Evolutionary conservation across 2,888 invertebrate species (phyloP), one percentile per base, ranked within the genome.

Genomic region (Melanchra persicariae): DNA sequence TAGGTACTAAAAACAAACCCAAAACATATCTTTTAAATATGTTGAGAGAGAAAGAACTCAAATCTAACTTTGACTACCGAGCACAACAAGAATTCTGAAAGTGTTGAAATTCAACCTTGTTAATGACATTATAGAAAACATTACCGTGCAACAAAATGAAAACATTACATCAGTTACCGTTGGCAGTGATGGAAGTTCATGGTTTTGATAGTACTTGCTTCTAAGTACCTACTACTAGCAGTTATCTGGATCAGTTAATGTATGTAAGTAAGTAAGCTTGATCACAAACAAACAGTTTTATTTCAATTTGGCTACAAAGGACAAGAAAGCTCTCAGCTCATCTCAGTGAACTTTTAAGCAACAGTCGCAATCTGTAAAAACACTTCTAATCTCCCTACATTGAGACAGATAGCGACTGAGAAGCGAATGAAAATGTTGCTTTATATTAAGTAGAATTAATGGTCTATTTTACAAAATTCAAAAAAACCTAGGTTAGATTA

Each of bases 91-190:
- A 47, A 61, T 71, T 71, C 70, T 30, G 71, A 81, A 83, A 67
- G 73, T 60, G 9, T 57, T 8, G 47, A 63, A 83, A 49, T 58
- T 17, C 63, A 62, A 74, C 84, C 83, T 82, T 82, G 84, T 77
- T 76, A 74, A 61, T 82, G 74, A 72, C 61, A 64, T 30, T 12
- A 30, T 63, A 37, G 66, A 62, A 66, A 71, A 57, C 49, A 70
- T 51, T 60, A 17, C 58, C 67, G 30, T 58, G 83, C 63, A 83
- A 83, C 58, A 30, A 55, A 72, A 49, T 67, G 57, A 70, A 22
- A 71, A 74, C 64, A 79, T 83, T 83, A 66, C 84, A 75, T 83
- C 84, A 83, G 74, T n/a, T 49, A 45, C 26, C 10, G 37, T 57
- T 52, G 45, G 61, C 45, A 40, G 64, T 4, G 52, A 49, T 10